Base-by-base conservation (phyloP, 2,113 vertebrate species). In the Illadopsis cleaveri region DNA sequence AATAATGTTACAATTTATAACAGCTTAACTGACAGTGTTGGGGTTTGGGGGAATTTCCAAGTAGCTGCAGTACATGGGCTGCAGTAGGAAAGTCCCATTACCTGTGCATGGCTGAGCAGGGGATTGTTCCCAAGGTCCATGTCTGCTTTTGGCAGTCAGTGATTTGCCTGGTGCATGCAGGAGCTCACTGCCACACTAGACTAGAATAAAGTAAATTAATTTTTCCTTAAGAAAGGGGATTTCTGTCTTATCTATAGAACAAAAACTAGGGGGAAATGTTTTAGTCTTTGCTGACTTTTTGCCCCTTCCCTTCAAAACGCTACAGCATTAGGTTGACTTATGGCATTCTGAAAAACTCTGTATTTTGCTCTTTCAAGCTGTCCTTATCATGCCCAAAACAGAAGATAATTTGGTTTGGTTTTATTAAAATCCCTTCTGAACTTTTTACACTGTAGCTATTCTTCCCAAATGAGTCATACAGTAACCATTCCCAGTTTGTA, bases 401-500 rank as follows among this genome's bases (percentile, higher is more conserved):
- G 80, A 94, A 75, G 89, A 95, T 94, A 65, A 92, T 82, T 77
- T 56, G 54, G 61, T 88, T 91, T 95, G 90, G 61, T 94, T 96
- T 96, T 96, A 91, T 95, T 94, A 90, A 94, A 94, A 92, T 95
- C 90, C 78, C 83, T 72, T 98, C 94, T 96, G 97, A 96, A 95
- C 94, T 96, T 96, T 97, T 85, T 90, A 93, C 45, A 68, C 93
- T 93, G 81, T 22, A 91, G 77, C 54, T 83, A 93, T 84, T 94
- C 93, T 96, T 94, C 66, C 87, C 84, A 94, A 97, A 97, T 98
- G 98, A 98, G 97, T 98, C 98, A 98, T 97, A 97, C 98, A 96
- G 96, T 97, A 98, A 98, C 97, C 98, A 98, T 98, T 94, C 96
- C 98, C 97, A 96, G 97, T 98, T 97, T 98, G 96, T 93, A 97